phyloP scores from a whole-genome alignment of 2,797 vertebrate genomes.

The Dipus sagitta region DNA sequence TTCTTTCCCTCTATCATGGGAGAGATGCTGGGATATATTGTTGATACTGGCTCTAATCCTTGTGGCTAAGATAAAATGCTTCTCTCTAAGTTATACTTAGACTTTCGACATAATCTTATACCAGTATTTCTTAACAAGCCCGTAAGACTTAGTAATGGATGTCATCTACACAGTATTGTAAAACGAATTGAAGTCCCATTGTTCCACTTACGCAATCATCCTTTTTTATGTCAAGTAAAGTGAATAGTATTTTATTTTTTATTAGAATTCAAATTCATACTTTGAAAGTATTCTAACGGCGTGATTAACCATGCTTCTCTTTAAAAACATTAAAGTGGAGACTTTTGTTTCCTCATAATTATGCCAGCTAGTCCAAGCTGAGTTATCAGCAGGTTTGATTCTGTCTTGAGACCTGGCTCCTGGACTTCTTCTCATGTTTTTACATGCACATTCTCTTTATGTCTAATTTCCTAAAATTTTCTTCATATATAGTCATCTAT shows the following conservation, averaged over 20 bases:
- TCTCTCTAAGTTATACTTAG: background rate
- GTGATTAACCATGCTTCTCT: background rate
- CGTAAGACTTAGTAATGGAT: background rate
- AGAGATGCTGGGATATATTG: constrained; percentile 3
- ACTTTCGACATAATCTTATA: background rate
- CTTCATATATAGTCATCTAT: background rate
- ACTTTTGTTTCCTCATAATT: background rate
- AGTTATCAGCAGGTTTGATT: background rate
- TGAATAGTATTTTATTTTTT: constrained; percentile 36
- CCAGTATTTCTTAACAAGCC: constrained; percentile 11
- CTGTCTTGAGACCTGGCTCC: background rate
- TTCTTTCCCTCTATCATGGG: background rate
- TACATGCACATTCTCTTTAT: background rate
- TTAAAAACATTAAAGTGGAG: background rate
- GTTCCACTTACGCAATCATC: background rate
- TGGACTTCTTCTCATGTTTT: background rate
- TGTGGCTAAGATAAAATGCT: constrained; percentile 25
- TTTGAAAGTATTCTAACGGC: background rate
- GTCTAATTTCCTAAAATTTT: background rate
- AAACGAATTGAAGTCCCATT: constrained; percentile 21
- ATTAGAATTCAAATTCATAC: constrained; percentile 44
- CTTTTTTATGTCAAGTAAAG: constrained; percentile 17
- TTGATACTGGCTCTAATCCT: background rate
- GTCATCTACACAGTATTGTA: background rate
- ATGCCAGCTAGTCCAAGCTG: background rate